phyloP scores from a whole-genome alignment of 2,113 vertebrate genomes.

The Laticauda laticaudata region DNA sequence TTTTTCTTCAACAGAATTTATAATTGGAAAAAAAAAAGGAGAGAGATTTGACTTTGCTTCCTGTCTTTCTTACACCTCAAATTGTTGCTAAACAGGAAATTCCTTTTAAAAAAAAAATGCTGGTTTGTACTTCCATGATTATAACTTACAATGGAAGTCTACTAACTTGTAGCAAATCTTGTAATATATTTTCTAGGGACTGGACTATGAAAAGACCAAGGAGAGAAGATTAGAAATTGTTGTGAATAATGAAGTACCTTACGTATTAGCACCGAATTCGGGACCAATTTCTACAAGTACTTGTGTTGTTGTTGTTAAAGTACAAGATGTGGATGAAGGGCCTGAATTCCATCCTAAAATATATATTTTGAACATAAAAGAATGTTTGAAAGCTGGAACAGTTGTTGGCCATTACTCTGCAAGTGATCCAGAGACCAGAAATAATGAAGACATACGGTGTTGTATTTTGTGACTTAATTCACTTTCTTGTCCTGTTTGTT shows the following conservation, averaged over 20 bases:
- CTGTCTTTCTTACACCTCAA: background rate
- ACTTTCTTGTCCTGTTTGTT: background rate
- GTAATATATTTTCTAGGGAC: constrained; percentile 64
- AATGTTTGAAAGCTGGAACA: constrained; percentile 71
- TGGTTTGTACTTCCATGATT: background rate
- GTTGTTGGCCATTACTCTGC: constrained; percentile 76
- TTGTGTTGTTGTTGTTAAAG: constrained; percentile 68
- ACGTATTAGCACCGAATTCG: constrained; percentile 61
- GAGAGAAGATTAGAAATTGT: constrained; percentile 72
- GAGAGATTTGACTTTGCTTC: background rate
- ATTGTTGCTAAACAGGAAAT: background rate
- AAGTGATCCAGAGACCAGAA: constrained; percentile 81
- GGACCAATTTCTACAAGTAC: constrained; percentile 65
- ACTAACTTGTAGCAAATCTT: background rate
- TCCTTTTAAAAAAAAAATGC: background rate
- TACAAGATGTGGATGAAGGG: constrained; percentile 80
- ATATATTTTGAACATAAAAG: constrained; percentile 69
- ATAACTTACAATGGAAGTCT: rapidly evolving
- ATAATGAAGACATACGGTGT: constrained; percentile 78
- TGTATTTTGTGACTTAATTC: constrained; percentile 15
- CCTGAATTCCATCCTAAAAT: constrained; percentile 76
- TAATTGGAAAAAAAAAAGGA: background rate
- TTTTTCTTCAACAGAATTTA: background rate
- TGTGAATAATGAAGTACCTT: constrained; percentile 77
- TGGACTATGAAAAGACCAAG: constrained; percentile 76